These are phyloP conservation scores for Lasioglossum figueresi DNA, from an alignment of 2,888 invertebrate species.

Conservation along the genomic window DNA sequence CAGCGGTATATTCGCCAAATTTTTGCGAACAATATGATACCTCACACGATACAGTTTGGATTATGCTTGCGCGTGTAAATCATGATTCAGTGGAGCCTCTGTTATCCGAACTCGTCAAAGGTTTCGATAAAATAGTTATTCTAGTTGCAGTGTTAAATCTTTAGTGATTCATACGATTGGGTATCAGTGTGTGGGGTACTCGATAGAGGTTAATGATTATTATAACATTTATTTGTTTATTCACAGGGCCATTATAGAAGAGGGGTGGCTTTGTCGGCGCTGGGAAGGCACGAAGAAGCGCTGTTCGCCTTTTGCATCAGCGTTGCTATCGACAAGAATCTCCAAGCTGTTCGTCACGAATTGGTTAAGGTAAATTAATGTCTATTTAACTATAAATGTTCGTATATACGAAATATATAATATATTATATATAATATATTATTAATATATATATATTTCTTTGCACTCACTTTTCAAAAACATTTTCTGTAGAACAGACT, in stretches of 20 bases:
- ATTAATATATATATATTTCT: too few relatives aligned
- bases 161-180: not conserved
- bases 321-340: slow-evolving; percentile 85
- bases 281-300: slow-evolving; percentile 86
- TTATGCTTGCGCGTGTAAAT: not conserved
- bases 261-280: slow-evolving; percentile 85
- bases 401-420: too few relatives aligned
- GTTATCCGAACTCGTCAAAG: not conserved
- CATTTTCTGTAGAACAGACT: too few relatives aligned
- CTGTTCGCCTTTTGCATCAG: slow-evolving; percentile 86
- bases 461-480: too few relatives aligned
- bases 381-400: not conserved
- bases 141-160: not conserved
- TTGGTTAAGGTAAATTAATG: slow-evolving; percentile 84
- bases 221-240: slow-evolving; percentile 25
- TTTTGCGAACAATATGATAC: not conserved
- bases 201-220: not conserved
- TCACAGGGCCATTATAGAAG: slow-evolving; percentile 86
- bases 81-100: not conserved
- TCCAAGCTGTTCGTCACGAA: slow-evolving; percentile 85
- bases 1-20: not conserved
- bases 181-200: not conserved
- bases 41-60: not conserved
- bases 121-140: not conserved
- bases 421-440: too few relatives aligned